Evolutionary conservation across 1,140 invertebrate species (phyloP).

Genomic region (Pseudomyrmex flavicornis): DNA sequence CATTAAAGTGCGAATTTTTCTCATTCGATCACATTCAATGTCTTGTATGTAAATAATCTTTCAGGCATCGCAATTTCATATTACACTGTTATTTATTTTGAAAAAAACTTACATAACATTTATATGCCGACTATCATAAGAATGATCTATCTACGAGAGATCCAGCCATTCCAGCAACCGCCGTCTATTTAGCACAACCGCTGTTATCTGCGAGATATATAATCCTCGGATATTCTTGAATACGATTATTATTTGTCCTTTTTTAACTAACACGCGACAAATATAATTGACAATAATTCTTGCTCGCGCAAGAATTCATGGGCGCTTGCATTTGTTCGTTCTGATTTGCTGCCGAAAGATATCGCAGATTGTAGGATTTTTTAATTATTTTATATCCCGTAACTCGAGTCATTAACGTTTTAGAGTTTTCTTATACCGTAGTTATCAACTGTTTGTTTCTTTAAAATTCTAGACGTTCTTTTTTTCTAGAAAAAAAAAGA

Average conservation of each 20-base stretch:
- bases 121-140: background rate
- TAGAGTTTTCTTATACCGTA: no score
- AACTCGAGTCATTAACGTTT: background rate
- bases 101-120: slow-evolving; percentile 28
- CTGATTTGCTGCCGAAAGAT: background rate
- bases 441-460: background rate
- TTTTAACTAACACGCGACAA: slow-evolving; percentile 2
- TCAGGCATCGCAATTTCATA: background rate
- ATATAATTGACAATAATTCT: slow-evolving; percentile 22
- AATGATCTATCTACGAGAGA: background rate
- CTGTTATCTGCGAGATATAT: slow-evolving; percentile 4
- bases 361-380: background rate
- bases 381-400: background rate
- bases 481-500: no score
- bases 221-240: background rate
- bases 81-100: background rate
- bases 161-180: background rate
- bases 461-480: no score
- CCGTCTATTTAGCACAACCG: background rate
- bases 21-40: no score
- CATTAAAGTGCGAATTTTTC: no score
- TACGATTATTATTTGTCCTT: slow-evolving; percentile 9
- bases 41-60: background rate
- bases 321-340: background rate
- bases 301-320: slow-evolving; percentile 18